These are phyloP conservation scores for Tauraco hartlaubi DNA, from an alignment of 2,797 vertebrate genomes.

Conservation along the genomic window DNA sequence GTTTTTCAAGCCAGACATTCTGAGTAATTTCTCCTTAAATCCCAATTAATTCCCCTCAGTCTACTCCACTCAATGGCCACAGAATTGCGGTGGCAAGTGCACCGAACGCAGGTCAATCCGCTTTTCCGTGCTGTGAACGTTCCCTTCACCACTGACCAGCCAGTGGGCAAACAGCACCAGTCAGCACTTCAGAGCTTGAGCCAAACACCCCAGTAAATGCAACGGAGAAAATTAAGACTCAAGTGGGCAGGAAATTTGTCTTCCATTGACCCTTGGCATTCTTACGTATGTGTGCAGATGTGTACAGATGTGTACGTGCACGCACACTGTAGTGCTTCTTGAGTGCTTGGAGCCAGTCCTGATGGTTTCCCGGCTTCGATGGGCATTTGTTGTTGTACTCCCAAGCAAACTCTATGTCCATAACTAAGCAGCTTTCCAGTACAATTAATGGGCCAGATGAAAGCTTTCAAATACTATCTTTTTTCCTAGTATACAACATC, in stretches of 20 bases:
- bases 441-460: background rate
- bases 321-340: background rate
- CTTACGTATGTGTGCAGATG: background rate
- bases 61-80: background rate
- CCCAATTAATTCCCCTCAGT: background rate
- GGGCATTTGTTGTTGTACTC: background rate
- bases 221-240: background rate
- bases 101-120: background rate
- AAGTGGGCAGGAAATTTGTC: too few species aligned
- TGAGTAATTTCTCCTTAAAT: background rate
- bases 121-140: background rate
- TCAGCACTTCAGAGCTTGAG: background rate
- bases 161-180: background rate
- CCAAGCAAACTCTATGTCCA: background rate
- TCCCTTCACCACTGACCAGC: background rate
- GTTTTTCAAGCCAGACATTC: background rate
- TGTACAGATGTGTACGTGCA: background rate
- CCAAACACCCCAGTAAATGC: background rate
- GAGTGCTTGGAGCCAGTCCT: background rate
- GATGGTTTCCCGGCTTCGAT: background rate
- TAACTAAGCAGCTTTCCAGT: background rate
- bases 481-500: background rate
- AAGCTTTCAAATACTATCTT: background rate
- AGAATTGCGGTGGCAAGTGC: background rate
- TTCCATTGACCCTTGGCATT: background rate